Conservation (phyloP, 2,797 vertebrate species). For the Acanthopagrus latus region DNA sequence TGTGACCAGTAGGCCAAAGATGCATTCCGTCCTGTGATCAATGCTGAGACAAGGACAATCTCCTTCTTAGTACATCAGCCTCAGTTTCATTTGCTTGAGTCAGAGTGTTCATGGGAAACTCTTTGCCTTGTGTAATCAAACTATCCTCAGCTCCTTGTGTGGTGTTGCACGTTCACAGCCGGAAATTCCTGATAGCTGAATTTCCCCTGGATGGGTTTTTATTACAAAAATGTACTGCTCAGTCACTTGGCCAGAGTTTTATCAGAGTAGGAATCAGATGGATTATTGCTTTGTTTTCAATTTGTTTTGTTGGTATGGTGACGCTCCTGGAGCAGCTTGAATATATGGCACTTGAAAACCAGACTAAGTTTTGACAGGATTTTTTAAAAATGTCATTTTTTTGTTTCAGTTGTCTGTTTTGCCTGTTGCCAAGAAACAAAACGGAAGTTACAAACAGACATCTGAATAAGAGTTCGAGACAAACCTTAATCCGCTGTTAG, state of each 20-base stretch:
- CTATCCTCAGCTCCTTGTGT: constrained; percentile 35
- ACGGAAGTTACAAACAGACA: not conserved
- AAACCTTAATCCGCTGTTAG: not conserved
- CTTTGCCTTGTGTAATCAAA: constrained; percentile 33
- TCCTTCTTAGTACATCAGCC: constrained; percentile 6
- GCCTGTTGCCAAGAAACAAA: constrained; percentile 10
- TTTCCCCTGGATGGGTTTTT: constrained; percentile 38
- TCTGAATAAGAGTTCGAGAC: not conserved
- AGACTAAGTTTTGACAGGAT: not conserved
- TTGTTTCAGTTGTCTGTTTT: constrained; percentile 14
- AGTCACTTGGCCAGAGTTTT: constrained; percentile 24
- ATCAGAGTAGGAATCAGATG: constrained; percentile 8
- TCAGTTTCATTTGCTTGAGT: constrained; percentile 31
- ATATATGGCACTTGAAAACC: constrained; percentile 25
- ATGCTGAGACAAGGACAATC: not conserved
- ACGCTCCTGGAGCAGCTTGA: constrained; percentile 14
- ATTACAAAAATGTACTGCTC: constrained; percentile 11
- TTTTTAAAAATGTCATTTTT: not conserved
- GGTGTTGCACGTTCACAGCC: constrained; percentile 2
- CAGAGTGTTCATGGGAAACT: constrained; percentile 50
- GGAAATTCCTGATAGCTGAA: constrained; percentile 56
- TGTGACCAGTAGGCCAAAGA: not conserved
- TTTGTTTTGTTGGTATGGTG: constrained; percentile 43
- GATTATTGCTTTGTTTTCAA: constrained; percentile 33
- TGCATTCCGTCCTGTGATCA: not conserved